Evolutionary conservation across 2,888 invertebrate species (phyloP), one percentile per base, ranked within the genome.

Genomic region (Parthenolecanium corni): DNA sequence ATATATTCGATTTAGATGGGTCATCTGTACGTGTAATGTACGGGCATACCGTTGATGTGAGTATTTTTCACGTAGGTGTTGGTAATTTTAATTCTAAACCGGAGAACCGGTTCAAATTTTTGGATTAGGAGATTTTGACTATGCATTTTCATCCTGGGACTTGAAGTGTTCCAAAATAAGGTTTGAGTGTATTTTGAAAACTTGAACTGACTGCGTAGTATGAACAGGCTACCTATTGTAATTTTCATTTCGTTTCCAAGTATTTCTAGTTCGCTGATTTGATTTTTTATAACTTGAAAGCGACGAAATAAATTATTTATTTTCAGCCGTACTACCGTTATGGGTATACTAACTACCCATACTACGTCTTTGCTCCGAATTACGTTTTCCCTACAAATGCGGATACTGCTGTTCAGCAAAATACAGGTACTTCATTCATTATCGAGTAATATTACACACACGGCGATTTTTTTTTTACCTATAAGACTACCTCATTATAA

Each of bases 271-370:
- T 47, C 20, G 16, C 21, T 20, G 5, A 20, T 47, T 47, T 47
- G 3, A 16, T 6, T 44, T 44, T 44, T 14, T 6, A n/a, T 16
- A 4, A 12, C 5, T 4, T 14, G 3, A 16, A 44, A 44, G 18
- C 14, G n/a, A 16, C 14, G n/a, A 44, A 44, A 44, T 4, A 18
- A 16, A 5, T 47, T 47, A 47, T 47, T 47, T 40, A 11, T 20
- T 52, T 52, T n/a, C 21, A 53, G 53, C 52, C 25, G 31, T 53
- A 53, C 40, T 53, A 53, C 36, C 18, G 53, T 14, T 53, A 36
- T 53, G 53, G 53, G 14, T n/a, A 21, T 18, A n/a, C 53, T 3
- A 40, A 20, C 23, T 36, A 21, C 20, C 53, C 53, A 5, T 53
- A 38, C 40, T 53, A 40, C 18, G 20, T 53, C 1, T 16, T 53